Evolutionary conservation across 2,113 vertebrate genomes (phyloP).

Genomic region (Nannospalax galili): DNA sequence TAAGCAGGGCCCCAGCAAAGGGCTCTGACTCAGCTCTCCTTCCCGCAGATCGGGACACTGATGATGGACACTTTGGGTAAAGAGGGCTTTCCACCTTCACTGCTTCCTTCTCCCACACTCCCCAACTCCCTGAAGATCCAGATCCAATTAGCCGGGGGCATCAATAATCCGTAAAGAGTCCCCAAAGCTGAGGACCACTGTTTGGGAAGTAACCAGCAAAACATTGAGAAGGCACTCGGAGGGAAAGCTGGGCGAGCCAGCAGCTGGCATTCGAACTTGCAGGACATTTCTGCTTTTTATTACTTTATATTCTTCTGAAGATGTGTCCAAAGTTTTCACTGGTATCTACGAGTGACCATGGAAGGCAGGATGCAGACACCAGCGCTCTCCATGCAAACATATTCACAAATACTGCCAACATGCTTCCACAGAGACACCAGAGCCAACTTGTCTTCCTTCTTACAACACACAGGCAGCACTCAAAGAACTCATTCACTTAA

Average conservation of each 20-base stretch:
- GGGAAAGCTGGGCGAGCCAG: neutral
- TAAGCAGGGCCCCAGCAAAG: neutral
- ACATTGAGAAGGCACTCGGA: neutral
- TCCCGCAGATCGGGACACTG: neutral
- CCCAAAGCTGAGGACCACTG: neutral
- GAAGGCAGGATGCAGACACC: neutral
- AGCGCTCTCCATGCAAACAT: neutral
- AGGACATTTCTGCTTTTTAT: neutral
- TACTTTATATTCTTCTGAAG: neutral
- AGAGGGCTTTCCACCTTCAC: neutral
- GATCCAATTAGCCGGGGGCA: neutral
- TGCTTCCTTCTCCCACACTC: no score
- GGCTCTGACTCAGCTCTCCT: neutral
- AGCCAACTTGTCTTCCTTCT: neutral
- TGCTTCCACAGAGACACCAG: neutral
- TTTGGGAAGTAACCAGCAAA: neutral
- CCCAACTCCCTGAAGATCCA: neutral
- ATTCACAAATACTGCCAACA: neutral
- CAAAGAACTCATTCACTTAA: neutral
- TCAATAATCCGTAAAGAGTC: neutral
- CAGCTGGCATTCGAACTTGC: neutral
- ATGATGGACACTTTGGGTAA: neutral
- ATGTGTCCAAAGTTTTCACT: accelerated
- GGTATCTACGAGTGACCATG: accelerated
- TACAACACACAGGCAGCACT: neutral